Conservation (phyloP, 2,113 vertebrate species). For the Colaptes auratus region DNA sequence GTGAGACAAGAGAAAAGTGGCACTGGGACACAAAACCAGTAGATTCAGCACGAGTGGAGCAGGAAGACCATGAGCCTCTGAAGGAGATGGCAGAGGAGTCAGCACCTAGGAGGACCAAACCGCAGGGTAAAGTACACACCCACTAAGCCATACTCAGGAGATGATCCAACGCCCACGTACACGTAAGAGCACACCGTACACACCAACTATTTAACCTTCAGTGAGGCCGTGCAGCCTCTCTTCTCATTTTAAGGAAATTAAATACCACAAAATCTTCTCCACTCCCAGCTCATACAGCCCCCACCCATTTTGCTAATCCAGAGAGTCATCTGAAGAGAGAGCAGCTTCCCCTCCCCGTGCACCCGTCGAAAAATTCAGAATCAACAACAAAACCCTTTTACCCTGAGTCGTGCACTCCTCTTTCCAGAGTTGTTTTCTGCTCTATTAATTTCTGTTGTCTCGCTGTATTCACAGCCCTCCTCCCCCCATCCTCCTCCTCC, state of each 20-base stretch:
- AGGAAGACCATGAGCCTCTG: neutral
- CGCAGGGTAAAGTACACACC: neutral
- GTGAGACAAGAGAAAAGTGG: neutral
- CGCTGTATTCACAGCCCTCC: neutral
- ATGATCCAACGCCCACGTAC: neutral
- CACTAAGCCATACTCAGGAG: neutral
- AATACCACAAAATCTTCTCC: neutral
- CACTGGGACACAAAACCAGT: neutral
- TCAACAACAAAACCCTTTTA: slow-evolving; percentile 39
- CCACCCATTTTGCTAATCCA: neutral
- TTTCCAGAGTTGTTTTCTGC: slow-evolving; percentile 49
- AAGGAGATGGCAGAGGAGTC: neutral
- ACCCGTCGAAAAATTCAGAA: neutral
- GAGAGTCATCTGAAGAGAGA: neutral
- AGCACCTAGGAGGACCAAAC: neutral
- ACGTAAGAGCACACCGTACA: rapidly evolving
- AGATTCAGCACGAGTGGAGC: rapidly evolving
- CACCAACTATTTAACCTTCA: neutral
- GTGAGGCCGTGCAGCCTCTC: neutral
- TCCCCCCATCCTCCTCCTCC: neutral
- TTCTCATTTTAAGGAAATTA: neutral
- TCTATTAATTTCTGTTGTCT: slow-evolving; percentile 61
- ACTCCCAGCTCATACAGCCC: neutral
- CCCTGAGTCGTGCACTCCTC: slow-evolving; percentile 1
- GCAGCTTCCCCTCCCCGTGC: neutral